Conservation (phyloP, 2,888 invertebrate species). For the Agonopterix arenella region DNA sequence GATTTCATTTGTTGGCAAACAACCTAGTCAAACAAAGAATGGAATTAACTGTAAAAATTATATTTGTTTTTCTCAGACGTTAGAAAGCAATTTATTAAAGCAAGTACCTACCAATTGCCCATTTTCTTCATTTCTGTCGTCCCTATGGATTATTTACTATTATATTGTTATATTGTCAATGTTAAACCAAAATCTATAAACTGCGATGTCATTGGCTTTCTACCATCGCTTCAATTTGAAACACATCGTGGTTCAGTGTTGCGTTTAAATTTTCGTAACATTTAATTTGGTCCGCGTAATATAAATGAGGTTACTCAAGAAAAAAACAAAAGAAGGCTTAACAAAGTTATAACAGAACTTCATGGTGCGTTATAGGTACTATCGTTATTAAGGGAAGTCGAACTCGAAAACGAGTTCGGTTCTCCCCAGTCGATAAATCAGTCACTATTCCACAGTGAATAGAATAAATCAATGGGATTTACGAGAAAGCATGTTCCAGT, state of each 20-base stretch:
- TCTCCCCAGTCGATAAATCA: conserved; percentile 8
- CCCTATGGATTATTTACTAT: too few relatives aligned
- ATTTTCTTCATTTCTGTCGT: too few relatives aligned
- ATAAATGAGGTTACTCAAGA: neutral
- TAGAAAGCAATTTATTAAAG: too few relatives aligned
- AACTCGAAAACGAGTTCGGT: neutral
- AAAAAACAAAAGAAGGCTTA: neutral
- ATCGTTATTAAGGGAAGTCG: neutral
- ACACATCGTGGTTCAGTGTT: neutral
- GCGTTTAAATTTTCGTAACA: neutral
- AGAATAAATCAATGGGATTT: conserved; percentile 8
- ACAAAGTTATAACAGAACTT: neutral
- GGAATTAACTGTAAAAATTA: too few relatives aligned
- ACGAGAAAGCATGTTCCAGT: conserved; percentile 2
- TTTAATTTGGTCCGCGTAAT: neutral
- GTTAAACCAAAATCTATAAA: too few relatives aligned
- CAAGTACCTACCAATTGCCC: too few relatives aligned
- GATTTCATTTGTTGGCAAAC: too few relatives aligned
- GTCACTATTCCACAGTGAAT: neutral
- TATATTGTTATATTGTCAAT: too few relatives aligned
- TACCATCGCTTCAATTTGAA: too few relatives aligned
- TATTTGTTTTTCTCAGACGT: too few relatives aligned
- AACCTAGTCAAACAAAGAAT: too few relatives aligned
- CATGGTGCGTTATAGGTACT: conserved; percentile 2
- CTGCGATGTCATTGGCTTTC: too few relatives aligned